A percentile compares a stretch with the other conserved stretches of the same genome.
phyloP scores from a whole-genome alignment of 2,113 vertebrate species.

The Lasiurus borealis region DNA sequence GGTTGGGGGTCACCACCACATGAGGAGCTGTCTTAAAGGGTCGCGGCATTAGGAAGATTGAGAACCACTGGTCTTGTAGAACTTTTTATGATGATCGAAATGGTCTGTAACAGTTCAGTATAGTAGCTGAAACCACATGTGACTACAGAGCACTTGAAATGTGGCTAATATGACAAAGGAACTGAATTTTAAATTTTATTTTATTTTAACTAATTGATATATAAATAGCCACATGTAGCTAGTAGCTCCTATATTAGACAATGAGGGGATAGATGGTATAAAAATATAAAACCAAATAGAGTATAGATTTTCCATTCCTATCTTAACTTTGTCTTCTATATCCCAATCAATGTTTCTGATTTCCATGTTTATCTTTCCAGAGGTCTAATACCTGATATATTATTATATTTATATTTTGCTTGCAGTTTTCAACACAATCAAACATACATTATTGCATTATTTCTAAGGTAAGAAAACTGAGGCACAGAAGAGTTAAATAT shows the following conservation, averaged over 20 bases:
- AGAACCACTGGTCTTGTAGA: too few species aligned
- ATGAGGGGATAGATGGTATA: background rate
- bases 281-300: constrained; percentile 10
- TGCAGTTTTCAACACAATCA: background rate
- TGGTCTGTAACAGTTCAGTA: background rate
- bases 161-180: background rate
- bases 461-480: constrained; percentile 42
- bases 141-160: constrained; percentile 20
- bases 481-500: background rate
- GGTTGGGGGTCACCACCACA: too few species aligned
- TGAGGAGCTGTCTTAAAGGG: too few species aligned
- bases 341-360: background rate
- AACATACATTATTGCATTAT: background rate
- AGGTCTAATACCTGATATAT: background rate
- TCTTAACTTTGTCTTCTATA: background rate
- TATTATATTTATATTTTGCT: constrained; percentile 14
- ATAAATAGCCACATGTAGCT: background rate
- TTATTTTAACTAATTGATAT: constrained; percentile 36
- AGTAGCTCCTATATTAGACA: background rate
- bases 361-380: constrained; percentile 44
- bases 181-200: constrained; percentile 45
- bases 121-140: background rate
- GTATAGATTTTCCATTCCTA: background rate
- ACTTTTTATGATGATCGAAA: background rate
- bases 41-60: too few species aligned